Conservation (phyloP, 2,888 invertebrate genomes). For the Slavum lentiscoides region DNA sequence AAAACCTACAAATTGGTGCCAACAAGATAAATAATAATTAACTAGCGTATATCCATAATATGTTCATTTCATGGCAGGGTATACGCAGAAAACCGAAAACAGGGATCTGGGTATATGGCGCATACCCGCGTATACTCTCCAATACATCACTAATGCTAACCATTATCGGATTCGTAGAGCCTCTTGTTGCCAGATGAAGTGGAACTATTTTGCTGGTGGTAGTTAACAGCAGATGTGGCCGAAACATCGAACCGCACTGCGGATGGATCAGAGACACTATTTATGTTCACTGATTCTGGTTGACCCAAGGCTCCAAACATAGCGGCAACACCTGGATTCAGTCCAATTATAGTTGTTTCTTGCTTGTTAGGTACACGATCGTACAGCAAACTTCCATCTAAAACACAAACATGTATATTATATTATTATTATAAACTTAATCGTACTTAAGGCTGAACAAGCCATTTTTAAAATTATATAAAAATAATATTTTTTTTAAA, state of each 20-base stretch:
- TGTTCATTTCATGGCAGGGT: no score
- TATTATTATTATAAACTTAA: no score
- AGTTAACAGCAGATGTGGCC: neutral
- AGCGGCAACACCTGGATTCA: constrained; percentile 58
- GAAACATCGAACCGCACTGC: constrained; percentile 22
- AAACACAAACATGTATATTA: neutral
- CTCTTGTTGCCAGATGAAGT: constrained; percentile 12
- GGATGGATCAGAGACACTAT: neutral
- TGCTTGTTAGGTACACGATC: constrained; percentile 82
- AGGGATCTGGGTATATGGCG: no score
- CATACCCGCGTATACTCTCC: no score
- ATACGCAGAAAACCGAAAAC: no score
- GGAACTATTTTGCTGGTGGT: constrained; percentile 13
- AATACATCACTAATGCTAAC: no score
- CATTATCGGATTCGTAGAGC: constrained; percentile 9
- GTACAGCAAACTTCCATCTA: constrained; percentile 83
- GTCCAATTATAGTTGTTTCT: constrained; percentile 62
- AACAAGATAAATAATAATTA: no score
- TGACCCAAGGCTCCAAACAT: constrained; percentile 56
- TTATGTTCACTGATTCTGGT: constrained; percentile 55
- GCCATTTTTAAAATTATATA: no score
- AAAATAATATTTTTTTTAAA: no score
- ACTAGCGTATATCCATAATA: no score
- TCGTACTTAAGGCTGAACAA: no score
- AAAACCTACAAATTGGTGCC: no score